phyloP scores from a whole-genome alignment of 2,888 invertebrate genomes.

The Agrenia bidenticulata region DNA sequence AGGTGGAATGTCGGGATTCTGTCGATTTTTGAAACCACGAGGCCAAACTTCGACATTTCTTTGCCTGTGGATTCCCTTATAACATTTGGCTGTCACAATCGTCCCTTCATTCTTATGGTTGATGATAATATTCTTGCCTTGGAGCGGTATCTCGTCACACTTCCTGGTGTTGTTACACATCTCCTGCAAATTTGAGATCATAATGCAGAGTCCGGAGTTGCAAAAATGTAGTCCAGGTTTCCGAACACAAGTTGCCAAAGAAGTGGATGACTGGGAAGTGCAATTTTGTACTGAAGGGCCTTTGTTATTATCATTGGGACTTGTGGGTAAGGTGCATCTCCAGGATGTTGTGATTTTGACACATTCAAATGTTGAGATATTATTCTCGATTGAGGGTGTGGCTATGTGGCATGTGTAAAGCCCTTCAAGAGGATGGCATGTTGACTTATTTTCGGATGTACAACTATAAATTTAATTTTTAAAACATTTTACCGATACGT shows the following conservation, averaged over 20 bases:
- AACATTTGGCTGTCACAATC: constrained; percentile 7
- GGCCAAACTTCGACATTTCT: not conserved
- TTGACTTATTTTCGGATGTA: too few relatives aligned
- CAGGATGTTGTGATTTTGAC: not conserved
- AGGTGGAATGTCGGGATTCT: not conserved
- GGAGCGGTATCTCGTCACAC: constrained; percentile 1
- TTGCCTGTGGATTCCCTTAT: not conserved
- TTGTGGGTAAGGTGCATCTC: too few relatives aligned
- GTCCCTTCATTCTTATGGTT: not conserved
- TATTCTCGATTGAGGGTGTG: not conserved
- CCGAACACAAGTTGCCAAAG: not conserved
- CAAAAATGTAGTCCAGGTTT: not conserved
- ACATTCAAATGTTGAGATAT: not conserved
- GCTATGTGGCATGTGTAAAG: not conserved
- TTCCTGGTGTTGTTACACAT: not conserved
- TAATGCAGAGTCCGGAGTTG: not conserved
- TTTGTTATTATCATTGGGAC: too few relatives aligned
- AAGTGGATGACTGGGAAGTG: too few relatives aligned
- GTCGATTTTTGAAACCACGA: not conserved
- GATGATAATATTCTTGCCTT: constrained; percentile 18
- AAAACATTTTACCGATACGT: too few relatives aligned
- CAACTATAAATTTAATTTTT: too few relatives aligned
- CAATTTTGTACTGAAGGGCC: too few relatives aligned
- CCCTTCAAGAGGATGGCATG: too few relatives aligned
- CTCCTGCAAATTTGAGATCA: not conserved